Evolutionary conservation across 2,113 vertebrate genomes (phyloP).

Genomic region (Cheirogaleus medius): DNA sequence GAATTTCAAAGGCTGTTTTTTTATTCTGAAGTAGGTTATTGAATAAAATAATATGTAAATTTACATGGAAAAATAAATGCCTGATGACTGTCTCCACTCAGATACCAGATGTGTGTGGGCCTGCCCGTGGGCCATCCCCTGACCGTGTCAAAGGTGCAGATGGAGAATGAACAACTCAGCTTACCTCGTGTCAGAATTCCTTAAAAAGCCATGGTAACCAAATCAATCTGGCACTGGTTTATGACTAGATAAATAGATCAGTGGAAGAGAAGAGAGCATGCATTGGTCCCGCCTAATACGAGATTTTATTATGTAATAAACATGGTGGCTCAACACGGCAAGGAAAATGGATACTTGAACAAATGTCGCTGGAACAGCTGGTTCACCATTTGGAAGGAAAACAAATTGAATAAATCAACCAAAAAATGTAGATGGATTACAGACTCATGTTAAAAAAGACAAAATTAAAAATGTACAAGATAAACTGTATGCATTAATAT

Average conservation of each 20-base stretch:
- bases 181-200: neutral
- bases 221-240: neutral
- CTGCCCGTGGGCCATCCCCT: neutral
- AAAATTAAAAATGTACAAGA: neutral
- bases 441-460: neutral
- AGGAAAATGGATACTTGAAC: neutral
- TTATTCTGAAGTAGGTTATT: neutral
- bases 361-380: neutral
- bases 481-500: too few species aligned
- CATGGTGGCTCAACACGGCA: neutral
- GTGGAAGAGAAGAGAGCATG: too few species aligned
- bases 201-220: neutral
- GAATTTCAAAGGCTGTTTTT: neutral
- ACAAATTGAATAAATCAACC: neutral
- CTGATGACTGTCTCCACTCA: neutral
- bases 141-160: neutral
- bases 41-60: neutral
- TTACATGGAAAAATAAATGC: neutral
- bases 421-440: neutral
- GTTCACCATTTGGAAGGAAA: neutral
- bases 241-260: neutral
- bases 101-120: neutral
- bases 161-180: neutral
- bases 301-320: neutral
- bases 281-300: neutral